A percentile compares a stretch with the other conserved stretches of the same genome.
Conservation (phyloP, 2,888 invertebrate species). For the Brachyptera risi region DNA sequence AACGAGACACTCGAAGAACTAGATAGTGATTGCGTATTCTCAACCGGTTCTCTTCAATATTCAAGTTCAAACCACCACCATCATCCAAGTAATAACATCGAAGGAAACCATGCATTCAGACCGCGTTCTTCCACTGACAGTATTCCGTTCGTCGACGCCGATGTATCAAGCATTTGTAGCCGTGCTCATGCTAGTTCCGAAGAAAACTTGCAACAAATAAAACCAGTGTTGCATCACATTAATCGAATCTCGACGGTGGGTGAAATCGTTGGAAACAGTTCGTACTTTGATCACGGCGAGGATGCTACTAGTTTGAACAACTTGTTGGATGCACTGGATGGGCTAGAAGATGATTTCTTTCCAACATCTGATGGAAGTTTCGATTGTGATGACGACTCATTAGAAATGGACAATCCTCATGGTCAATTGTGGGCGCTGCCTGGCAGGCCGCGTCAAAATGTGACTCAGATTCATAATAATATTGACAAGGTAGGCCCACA, state of each 20-base stretch:
- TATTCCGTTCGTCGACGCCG: slow-evolving; percentile 38
- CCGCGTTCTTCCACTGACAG: slow-evolving; percentile 29
- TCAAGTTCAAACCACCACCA: slow-evolving; percentile 15
- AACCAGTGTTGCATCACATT: not conserved
- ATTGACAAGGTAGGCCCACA: not conserved
- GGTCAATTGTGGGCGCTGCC: not conserved
- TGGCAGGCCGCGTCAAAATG: not conserved
- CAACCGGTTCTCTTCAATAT: slow-evolving; percentile 19
- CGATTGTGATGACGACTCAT: not conserved
- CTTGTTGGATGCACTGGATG: slow-evolving; percentile 30
- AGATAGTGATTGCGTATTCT: slow-evolving; percentile 18
- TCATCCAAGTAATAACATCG: not conserved
- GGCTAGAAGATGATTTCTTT: slow-evolving; percentile 19
- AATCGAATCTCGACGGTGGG: not conserved
- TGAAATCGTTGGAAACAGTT: not conserved
- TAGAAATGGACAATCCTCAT: not conserved
- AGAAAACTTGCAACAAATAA: not conserved
- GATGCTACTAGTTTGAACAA: slow-evolving; percentile 30
- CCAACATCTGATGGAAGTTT: not conserved
- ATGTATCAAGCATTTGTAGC: slow-evolving; percentile 32
- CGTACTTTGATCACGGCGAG: slow-evolving; percentile 22
- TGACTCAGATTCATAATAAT: not conserved
- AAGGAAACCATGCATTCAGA: slow-evolving; percentile 18
- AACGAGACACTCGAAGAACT: slow-evolving; percentile 14
- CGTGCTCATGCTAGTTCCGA: slow-evolving; percentile 23